Percentiles rank a stretch among this genome's conserved stretches.
These are phyloP conservation scores for Chloromyia formosa DNA, from an alignment of 2,888 invertebrate species.

Conservation along the genomic window DNA sequence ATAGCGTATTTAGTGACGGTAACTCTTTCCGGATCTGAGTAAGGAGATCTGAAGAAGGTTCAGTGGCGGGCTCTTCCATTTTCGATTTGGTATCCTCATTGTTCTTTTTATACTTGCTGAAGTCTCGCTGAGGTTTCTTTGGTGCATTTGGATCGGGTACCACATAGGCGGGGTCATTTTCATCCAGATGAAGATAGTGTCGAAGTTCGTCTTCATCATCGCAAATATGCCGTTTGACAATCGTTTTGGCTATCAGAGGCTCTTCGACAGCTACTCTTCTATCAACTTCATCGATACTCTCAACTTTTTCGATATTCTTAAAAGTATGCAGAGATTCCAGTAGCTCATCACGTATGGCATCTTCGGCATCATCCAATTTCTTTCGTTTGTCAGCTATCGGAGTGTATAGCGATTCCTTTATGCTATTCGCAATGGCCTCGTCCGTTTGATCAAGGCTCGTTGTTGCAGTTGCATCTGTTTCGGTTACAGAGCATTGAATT, in stretches of 20 bases:
- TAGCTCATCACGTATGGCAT: constrained; percentile 45
- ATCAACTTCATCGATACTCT: constrained; percentile 37
- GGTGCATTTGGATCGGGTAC: constrained; percentile 48
- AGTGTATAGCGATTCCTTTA: not conserved
- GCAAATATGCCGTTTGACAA: constrained; percentile 45
- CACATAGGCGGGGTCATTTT: constrained; percentile 4
- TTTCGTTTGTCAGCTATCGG: constrained; percentile 15
- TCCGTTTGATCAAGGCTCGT: not conserved
- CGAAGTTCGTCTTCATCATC: constrained; percentile 48
- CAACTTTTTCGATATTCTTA: constrained; percentile 30
- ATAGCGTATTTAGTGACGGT: not conserved
- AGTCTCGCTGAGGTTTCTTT: constrained; percentile 53
- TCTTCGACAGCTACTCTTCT: constrained; percentile 48
- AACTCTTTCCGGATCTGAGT: constrained; percentile 25
- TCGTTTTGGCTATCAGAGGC: constrained; percentile 49
- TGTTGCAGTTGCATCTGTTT: not conserved
- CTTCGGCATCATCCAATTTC: constrained; percentile 34
- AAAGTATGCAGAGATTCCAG: constrained; percentile 38
- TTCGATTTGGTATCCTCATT: not conserved
- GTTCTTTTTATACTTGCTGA: constrained; percentile 49
- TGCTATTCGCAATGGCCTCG: not conserved
- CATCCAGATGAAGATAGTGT: constrained; percentile 30
- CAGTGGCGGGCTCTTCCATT: not conserved
- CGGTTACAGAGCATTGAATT: not conserved
- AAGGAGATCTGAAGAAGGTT: not conserved